These are phyloP conservation scores for Eurystomus glaucurus DNA, from an alignment of 2,797 vertebrate genomes.

Conservation along the genomic window DNA sequence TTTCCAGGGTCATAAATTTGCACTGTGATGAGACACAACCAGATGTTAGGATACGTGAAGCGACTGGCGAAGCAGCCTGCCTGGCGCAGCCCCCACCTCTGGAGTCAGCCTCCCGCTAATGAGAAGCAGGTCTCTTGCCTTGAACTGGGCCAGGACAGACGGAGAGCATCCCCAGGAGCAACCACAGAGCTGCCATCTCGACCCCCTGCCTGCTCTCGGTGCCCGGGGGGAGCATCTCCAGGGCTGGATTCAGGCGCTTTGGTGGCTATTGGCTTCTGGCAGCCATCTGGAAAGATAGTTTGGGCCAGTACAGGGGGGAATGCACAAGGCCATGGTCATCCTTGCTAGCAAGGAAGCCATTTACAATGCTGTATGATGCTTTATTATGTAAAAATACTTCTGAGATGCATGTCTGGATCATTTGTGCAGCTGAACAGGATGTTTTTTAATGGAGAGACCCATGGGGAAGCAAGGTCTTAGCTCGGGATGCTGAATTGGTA, in stretches of 20 bases:
- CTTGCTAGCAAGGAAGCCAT: background rate
- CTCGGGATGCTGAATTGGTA: background rate
- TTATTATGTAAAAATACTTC: conserved; percentile 31
- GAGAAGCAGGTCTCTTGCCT: conserved; percentile 61
- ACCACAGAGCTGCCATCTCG: conserved; percentile 5
- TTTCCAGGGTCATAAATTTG: conserved; percentile 85
- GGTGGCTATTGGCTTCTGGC: conserved; percentile 38
- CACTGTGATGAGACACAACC: conserved; percentile 84
- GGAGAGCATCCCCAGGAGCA: conserved; percentile 59
- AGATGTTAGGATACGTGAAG: conserved; percentile 82
- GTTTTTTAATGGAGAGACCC: background rate
- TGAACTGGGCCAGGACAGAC: conserved; percentile 63
- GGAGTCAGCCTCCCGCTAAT: conserved; percentile 42
- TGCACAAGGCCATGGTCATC: background rate
- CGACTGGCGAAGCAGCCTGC: conserved; percentile 72
- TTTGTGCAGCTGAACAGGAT: background rate
- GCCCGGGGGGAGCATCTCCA: conserved; percentile 24
- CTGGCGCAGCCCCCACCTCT: conserved; percentile 36
- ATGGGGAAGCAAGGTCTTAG: background rate
- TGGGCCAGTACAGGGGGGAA: background rate
- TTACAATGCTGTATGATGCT: background rate
- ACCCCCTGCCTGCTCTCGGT: conserved; percentile 7
- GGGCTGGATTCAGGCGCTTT: background rate
- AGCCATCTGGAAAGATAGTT: conserved; percentile 51
- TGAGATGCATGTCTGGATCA: background rate